These are phyloP conservation scores for Carcina quercana DNA, from an alignment of 2,888 invertebrate genomes.

Conservation along the genomic window DNA sequence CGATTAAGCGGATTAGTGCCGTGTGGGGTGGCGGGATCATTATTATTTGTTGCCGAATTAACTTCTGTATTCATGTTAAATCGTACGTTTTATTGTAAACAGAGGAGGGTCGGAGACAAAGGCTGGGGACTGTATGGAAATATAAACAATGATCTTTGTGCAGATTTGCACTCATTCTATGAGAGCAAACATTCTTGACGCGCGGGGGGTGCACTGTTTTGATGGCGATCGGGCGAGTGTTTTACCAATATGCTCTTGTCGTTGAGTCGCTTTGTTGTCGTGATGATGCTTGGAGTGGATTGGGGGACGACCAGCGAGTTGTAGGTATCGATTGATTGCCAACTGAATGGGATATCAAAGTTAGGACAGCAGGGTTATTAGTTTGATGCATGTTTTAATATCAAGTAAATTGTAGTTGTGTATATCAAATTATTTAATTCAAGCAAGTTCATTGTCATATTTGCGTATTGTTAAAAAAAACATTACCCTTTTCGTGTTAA, in stretches of 20 bases:
- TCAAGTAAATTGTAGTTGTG: too few species aligned
- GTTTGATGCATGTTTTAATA: too few species aligned
- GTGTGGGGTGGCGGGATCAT: slow-evolving; percentile 31
- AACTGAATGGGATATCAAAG: too few species aligned
- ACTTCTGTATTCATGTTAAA: slow-evolving; percentile 64
- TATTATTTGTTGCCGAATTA: slow-evolving; percentile 53
- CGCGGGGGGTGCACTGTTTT: slow-evolving; percentile 47
- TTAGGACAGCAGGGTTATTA: too few species aligned
- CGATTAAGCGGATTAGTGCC: slow-evolving; percentile 46
- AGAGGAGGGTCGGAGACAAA: slow-evolving; percentile 41
- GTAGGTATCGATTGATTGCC: too few species aligned
- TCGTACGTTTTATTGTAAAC: slow-evolving; percentile 60
- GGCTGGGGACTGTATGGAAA: slow-evolving; percentile 50
- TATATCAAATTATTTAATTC: too few species aligned
- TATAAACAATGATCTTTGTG: slow-evolving; percentile 68
- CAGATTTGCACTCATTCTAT: slow-evolving; percentile 69
- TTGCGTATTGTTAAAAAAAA: too few species aligned
- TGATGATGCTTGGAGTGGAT: slow-evolving; percentile 58
- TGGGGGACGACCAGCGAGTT: slow-evolving; percentile 17
- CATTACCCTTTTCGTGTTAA: too few species aligned
- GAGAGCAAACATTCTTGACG: slow-evolving; percentile 68
- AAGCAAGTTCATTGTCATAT: too few species aligned
- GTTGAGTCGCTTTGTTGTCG: slow-evolving; percentile 59
- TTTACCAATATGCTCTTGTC: slow-evolving; percentile 65
- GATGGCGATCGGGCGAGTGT: slow-evolving; percentile 67